phyloP scores from a whole-genome alignment of 2,888 invertebrate species.

The Agrotis segetum region DNA sequence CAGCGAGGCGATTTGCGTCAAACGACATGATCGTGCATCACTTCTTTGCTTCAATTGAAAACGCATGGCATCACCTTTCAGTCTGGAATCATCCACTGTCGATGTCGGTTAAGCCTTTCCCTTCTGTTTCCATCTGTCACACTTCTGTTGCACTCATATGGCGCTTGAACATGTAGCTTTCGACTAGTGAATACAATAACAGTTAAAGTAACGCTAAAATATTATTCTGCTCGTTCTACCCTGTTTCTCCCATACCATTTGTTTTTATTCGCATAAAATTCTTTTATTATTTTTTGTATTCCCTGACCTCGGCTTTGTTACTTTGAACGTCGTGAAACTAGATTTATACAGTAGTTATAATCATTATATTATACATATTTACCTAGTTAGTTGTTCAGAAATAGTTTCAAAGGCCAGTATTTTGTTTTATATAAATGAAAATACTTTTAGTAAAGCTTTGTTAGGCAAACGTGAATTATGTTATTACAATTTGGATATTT shows the following conservation, averaged over 20 bases:
- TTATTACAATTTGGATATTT: neutral
- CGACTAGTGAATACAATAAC: slow-evolving; percentile 12
- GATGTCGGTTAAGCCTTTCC: too few relatives aligned
- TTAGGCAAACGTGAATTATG: neutral
- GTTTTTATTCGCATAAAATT: slow-evolving; percentile 36
- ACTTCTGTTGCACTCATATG: neutral
- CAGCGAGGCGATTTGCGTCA: too few relatives aligned
- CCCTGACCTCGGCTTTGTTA: slow-evolving; percentile 36
- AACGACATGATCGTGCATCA: too few relatives aligned
- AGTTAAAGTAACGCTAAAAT: slow-evolving; percentile 9
- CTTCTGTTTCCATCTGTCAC: too few relatives aligned
- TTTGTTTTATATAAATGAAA: slow-evolving; percentile 3
- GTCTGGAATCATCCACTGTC: too few relatives aligned
- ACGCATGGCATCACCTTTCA: too few relatives aligned
- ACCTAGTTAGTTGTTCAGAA: slow-evolving; percentile 10
- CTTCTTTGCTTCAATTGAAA: too few relatives aligned
- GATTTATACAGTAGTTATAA: slow-evolving; percentile 18
- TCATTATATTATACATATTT: slow-evolving; percentile 7
- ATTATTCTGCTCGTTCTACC: slow-evolving; percentile 11
- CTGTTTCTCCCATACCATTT: slow-evolving; percentile 19
- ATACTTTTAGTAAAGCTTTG: neutral
- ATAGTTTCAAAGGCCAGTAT: slow-evolving; percentile 12
- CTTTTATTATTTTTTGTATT: slow-evolving; percentile 29
- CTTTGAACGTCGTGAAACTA: slow-evolving; percentile 15
- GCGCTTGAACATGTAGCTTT: neutral